Base-by-base conservation (phyloP, 2,888 invertebrate species). In the Hydraecia micacea region DNA sequence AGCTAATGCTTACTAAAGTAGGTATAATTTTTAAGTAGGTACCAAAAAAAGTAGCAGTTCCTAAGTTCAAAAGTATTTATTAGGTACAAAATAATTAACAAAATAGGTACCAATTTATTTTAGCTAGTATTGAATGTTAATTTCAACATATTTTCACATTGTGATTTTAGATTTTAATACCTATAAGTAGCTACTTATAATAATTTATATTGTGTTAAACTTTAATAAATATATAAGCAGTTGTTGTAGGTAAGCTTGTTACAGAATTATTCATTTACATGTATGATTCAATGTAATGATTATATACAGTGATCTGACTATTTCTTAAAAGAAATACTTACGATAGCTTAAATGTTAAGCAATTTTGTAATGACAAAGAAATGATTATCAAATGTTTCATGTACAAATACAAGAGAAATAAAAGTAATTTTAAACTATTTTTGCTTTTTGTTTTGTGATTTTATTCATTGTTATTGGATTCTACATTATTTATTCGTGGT, bases 341-440 rank as follows among this genome's bases (percentile, higher is more conserved):
- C 18, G 36, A 39, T 62, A 75, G 60, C 21, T 60, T 60, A 66
- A 67, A 55, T 60, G 62, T 68, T 66, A 80, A 75, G 69, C 75
- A 67, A 76, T 84, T 84, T 84, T 84, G 63, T 77, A 84, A 77
- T 46, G 60, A 74, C 8, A 46, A 66, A 58, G 62, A 73, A 70
- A 18, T 25, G 21, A 32, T 60, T 15, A 46, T 65, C 52, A 42
- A 69, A 65, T 81, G 66, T 81, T 71, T 73, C 39, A 62, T 77
- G 39, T 74, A 28, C 36, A 36, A 36, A 52, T n/a, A 52, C 18
- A 70, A 39, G 28, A 69, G 5, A 58, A 84, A 85, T 84, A 81
- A 77, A 84, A 55, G 32, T 73, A n/a, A 69, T 67, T 58, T 58
- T 62, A 70, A 71, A 67, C 46, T 52, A 46, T 36, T 5, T 25